Base-by-base conservation (phyloP, 1,140 invertebrate genomes). In the Drosophila malerkotliana region DNA sequence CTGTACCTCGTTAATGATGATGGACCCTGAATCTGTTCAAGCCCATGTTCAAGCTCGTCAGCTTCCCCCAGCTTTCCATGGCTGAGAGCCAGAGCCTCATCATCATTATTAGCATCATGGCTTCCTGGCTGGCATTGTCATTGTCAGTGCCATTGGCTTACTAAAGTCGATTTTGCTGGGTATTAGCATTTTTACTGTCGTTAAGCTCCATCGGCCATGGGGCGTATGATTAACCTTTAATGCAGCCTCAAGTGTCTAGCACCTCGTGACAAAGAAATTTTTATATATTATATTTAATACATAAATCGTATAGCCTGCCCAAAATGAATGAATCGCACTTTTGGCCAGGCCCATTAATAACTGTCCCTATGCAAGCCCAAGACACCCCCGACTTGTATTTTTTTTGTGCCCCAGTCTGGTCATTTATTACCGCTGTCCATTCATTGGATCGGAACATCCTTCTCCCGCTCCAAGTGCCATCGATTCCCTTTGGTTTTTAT, bases 171-270 rank as follows among this genome's bases (percentile, higher is more conserved):
- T 87, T 88, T 87, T 48, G 61, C 60, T 24, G 62, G 48, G 83
- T 71, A 85, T 87, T 88, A 87, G 79, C 48, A 79, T 76, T 87
- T 85, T 85, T 67, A 81, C 72, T 77, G 72, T 79, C 59, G 62
- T 55, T 61, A 53, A 84, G 59, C 53, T 59, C 63, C 60, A 39
- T 44, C 54, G 71, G 58, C 82, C 74, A 87, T 58, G 71, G 71
- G 69, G 83, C 82, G 82, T 87, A 85, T 85, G 79, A 78, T 87
- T 88, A 88, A 82, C 82, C 83, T 76, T 88, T 69, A 87, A 72
- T 77, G 62, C 78, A 60, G 66, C 59, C 61, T 75, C 55, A 60
- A 80, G 62, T 67, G 68, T 57, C 18, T 51, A 61, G 44, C 75
- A 69, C 63, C 63, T 77, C 57, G 32, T 47, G 49, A 54, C 39